These are phyloP conservation scores for Nomada lathburiana DNA, from an alignment of 2,888 invertebrate species.

Conservation along the genomic window DNA sequence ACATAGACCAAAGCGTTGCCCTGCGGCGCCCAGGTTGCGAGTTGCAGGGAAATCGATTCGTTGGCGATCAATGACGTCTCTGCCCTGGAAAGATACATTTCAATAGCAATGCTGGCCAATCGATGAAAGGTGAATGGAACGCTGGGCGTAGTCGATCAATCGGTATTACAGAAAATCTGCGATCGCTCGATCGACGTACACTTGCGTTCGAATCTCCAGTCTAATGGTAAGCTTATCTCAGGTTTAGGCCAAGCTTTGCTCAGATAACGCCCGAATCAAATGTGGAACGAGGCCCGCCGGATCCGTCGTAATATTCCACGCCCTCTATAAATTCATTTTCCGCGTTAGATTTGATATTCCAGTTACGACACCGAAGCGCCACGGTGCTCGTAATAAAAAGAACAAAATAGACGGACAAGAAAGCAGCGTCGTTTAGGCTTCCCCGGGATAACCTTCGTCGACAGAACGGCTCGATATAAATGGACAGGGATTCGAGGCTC, in stretches of 20 bases:
- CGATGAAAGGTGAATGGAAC: no score
- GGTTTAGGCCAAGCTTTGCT: neutral
- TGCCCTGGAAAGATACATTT: slow-evolving; percentile 44
- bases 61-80: slow-evolving; percentile 73
- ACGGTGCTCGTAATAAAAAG: no score
- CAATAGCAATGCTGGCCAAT: neutral
- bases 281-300: neutral
- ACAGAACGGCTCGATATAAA: slow-evolving; percentile 40
- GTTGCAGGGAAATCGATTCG: slow-evolving; percentile 87
- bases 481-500: slow-evolving; percentile 10
- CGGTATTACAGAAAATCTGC: neutral
- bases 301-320: neutral
- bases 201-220: neutral
- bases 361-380: no score
- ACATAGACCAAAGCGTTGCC: slow-evolving; percentile 91
- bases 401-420: neutral
- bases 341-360: neutral
- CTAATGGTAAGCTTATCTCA: slow-evolving; percentile 11
- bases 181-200: neutral
- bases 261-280: slow-evolving; percentile 9
- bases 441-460: slow-evolving; percentile 9
- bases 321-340: neutral
- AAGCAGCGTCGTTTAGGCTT: slow-evolving; percentile 19
- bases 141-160: no score
- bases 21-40: slow-evolving; percentile 91